phyloP scores from a whole-genome alignment of 2,888 invertebrate species.

The Proisotoma minuta region DNA sequence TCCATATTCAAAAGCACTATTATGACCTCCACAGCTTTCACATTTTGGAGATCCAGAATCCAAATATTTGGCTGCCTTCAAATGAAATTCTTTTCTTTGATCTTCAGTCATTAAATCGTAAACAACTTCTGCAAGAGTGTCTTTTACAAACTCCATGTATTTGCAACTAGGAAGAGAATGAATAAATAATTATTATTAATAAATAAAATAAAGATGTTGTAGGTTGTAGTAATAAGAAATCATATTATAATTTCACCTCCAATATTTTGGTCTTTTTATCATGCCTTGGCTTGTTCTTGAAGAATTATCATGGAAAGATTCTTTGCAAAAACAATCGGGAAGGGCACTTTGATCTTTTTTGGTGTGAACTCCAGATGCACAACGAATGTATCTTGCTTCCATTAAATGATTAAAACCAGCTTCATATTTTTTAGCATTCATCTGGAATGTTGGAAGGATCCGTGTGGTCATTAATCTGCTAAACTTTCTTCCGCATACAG shows the following conservation, averaged over 20 bases:
- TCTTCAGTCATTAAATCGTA: conserved; percentile 42
- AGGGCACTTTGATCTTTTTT: conserved; percentile 19
- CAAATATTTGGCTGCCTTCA: conserved; percentile 42
- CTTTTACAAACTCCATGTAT: conserved; percentile 44
- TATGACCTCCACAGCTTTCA: conserved; percentile 37
- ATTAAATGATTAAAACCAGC: conserved; percentile 32
- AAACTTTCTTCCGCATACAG: conserved; percentile 58
- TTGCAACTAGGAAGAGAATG: conserved; percentile 33
- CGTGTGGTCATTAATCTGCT: conserved; percentile 54
- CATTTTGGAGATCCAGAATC: conserved; percentile 34
- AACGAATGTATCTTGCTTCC: conserved; percentile 35
- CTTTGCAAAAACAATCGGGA: conserved; percentile 30
- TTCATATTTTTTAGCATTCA: conserved; percentile 33
- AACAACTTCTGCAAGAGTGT: conserved; percentile 42
- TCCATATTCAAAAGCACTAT: conserved; percentile 36
- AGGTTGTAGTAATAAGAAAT: no score
- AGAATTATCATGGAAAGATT: neutral
- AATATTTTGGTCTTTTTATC: conserved; percentile 20
- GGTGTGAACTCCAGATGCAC: conserved; percentile 23
- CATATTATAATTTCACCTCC: no score
- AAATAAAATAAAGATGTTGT: no score
- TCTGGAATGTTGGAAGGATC: conserved; percentile 33
- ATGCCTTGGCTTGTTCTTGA: neutral
- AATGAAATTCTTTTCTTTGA: conserved; percentile 39
- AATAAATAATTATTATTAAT: no score